phyloP scores from a whole-genome alignment of 2,888 invertebrate species.

The Merodon equestris region DNA sequence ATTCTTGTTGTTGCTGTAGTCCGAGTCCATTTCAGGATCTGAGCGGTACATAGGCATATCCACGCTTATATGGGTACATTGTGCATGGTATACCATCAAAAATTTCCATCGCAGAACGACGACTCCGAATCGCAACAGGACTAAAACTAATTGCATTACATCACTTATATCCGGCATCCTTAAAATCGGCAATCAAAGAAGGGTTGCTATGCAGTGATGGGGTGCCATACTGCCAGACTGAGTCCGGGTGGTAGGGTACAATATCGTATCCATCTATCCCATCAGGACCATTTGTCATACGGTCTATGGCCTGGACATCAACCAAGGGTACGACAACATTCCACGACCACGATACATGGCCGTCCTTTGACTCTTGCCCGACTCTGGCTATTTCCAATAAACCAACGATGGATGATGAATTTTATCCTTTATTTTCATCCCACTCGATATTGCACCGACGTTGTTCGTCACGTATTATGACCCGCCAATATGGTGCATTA shows the following conservation, averaged over 20 bases:
- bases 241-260: slow-evolving; percentile 1
- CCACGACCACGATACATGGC: slow-evolving; percentile 17
- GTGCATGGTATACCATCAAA: slow-evolving; percentile 14
- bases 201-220: slow-evolving; percentile 26
- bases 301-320: slow-evolving; percentile 26
- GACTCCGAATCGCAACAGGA: slow-evolving; percentile 74
- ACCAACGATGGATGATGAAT: slow-evolving; percentile 64
- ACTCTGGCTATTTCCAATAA: slow-evolving; percentile 59
- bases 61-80: too few relatives aligned
- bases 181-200: slow-evolving; percentile 67
- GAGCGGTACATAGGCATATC: background rate
- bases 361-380: slow-evolving; percentile 54
- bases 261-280: slow-evolving; percentile 52
- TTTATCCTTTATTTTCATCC: slow-evolving; percentile 38
- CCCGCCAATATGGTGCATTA: slow-evolving; percentile 61
- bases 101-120: slow-evolving; percentile 28
- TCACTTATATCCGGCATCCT: slow-evolving; percentile 72
- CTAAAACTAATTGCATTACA: slow-evolving; percentile 78
- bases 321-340: slow-evolving; percentile 40
- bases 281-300: slow-evolving; percentile 61
- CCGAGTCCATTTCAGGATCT: slow-evolving; percentile 17
- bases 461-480: slow-evolving; percentile 51
- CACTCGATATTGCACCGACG: background rate
- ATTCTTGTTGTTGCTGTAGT: slow-evolving; percentile 52
- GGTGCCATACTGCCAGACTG: too few relatives aligned